A percentile compares a stretch with the other conserved stretches of the same genome.
These are phyloP conservation scores for Ictalurus furcatus DNA, from an alignment of 2,113 vertebrate species.

Conservation along the genomic window DNA sequence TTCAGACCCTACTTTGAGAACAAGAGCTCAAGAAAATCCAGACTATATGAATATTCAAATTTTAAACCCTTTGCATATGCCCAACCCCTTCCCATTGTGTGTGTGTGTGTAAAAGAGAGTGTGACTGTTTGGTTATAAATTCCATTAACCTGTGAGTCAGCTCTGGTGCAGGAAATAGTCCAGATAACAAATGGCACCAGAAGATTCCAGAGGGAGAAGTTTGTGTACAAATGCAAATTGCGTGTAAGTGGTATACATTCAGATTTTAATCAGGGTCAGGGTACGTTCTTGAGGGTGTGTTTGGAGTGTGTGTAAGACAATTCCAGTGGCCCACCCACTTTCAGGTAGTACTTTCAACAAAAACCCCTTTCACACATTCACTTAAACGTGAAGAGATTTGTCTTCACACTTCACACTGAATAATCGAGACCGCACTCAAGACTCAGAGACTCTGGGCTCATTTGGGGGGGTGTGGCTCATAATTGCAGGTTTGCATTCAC, in stretches of 20 bases:
- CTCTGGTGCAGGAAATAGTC: not conserved
- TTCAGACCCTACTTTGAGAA: not conserved
- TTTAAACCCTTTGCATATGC: not conserved
- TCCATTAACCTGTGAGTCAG: not conserved
- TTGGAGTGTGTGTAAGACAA: too few species aligned
- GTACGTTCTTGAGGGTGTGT: not conserved
- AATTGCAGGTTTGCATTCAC: not conserved
- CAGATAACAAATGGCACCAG: not conserved
- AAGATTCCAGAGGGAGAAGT: not conserved
- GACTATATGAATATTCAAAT: constrained; percentile 8
- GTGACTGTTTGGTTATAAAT: not conserved
- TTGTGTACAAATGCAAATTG: not conserved
- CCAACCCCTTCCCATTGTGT: not conserved
- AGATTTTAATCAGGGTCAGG: not conserved
- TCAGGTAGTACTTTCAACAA: too few species aligned
- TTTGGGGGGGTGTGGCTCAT: not conserved
- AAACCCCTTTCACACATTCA: too few species aligned
- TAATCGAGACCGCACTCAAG: not conserved
- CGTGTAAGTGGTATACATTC: not conserved
- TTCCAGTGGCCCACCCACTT: too few species aligned
- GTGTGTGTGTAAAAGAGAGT: not conserved
- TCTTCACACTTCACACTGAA: too few species aligned
- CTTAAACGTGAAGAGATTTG: too few species aligned
- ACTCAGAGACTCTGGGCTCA: not conserved
- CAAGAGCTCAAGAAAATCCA: not conserved